Percentiles rank a stretch among this genome's conserved stretches.
These are phyloP conservation scores for Melanaphis sacchari DNA, from an alignment of 1,140 invertebrate species.

Conservation along the genomic window DNA sequence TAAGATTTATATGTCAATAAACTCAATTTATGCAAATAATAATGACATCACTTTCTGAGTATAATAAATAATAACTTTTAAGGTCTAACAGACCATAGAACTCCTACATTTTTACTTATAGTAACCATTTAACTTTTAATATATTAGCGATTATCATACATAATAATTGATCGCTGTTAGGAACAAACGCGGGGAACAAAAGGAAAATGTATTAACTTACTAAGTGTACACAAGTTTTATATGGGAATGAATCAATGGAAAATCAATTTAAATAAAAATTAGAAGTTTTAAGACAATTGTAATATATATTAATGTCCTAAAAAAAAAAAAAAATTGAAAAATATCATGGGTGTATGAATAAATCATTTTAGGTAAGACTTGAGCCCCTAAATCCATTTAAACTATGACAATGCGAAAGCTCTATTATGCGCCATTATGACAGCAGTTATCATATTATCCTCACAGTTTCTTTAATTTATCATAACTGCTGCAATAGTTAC, in stretches of 20 bases:
- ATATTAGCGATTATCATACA: not conserved
- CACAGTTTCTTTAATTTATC: no score
- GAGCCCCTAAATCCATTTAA: no score
- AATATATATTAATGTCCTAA: no score
- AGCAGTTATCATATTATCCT: no score
- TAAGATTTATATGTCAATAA: not conserved
- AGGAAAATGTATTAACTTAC: not conserved
- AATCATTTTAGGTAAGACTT: no score
- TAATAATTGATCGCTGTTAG: not conserved
- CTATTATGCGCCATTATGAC: no score
- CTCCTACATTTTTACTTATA: not conserved
- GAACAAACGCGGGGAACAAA: not conserved
- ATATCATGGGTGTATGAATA: no score
- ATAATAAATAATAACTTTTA: not conserved
- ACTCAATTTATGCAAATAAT: not conserved
- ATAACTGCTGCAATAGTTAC: no score
- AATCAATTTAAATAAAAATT: no score
- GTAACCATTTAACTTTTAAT: not conserved
- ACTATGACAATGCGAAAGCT: no score
- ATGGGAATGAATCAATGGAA: not conserved
- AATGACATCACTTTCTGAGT: not conserved
- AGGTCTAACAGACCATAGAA: not conserved
- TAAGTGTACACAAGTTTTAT: not conserved
- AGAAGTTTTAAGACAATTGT: no score
- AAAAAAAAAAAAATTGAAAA: no score